Base-by-base conservation (phyloP, 2,113 vertebrate species). In the Epinephelus fuscoguttatus region DNA sequence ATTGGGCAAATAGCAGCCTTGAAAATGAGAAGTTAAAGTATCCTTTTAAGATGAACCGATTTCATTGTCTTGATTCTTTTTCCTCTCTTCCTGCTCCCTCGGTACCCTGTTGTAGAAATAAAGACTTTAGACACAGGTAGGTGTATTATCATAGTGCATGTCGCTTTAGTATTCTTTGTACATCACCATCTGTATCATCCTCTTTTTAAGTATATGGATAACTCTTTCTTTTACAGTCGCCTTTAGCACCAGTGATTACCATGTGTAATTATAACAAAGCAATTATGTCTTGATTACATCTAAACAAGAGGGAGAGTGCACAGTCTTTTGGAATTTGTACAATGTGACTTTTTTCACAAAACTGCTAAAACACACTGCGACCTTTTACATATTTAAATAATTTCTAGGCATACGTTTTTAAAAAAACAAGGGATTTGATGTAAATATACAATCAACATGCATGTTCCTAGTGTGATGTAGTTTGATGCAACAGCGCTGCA, bases 111-210 rank as follows among this genome's bases (percentile, higher is more conserved):
- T 89, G 89, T 96, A 99, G 98, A 97, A 99, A 99, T 97, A 99
- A 99, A 97, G 98, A 99, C 96, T 99, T 99, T 96, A 98, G 98
- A 97, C 98, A 99, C 97, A 99, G 98, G 98, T 99, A 98, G 96
- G 98, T 95, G 74, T 50, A 9, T 11, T 33, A 4, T 75, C 67
- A 47, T 4, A 42, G 69, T 85, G 81, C 71, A 89, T 76, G 85
- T 75, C 70, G 40, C 64, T 19, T 71, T 64, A 9, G 42, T 77
- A 50, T 61, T 75, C 49, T 4, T n/a, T 18, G 12, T 64, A 25
- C 30, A 52, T 61, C 69, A 49, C 40, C 67, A 61, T 59, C 68
- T 73, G 67, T 11, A 30, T 57, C 70, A 71, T 70, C 47, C 18
- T 75, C 56, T 70, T 63, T 15, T 17, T 67, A 72, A 82, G 55